Evolutionary conservation across 2,797 vertebrate species (phyloP), one percentile per base, ranked within the genome.

Genomic region (Helicolenus hilgendorfi): DNA sequence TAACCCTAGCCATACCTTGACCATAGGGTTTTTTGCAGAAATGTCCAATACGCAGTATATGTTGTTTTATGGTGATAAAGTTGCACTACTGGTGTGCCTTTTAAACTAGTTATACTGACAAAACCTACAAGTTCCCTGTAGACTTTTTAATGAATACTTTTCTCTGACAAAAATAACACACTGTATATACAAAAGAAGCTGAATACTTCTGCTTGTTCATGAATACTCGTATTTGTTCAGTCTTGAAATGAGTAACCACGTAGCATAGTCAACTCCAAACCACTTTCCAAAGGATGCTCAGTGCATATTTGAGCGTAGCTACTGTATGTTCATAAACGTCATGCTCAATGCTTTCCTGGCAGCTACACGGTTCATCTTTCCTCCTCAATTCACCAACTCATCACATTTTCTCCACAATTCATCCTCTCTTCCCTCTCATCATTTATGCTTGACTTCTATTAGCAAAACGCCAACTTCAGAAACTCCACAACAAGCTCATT

Each of bases 251-350:
- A 45, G 18, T 11, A 29, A 65, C 41, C 79, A 41, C 62, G 11
- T 31, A 13, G 60, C 53, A 45, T 2, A 27, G 45, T 45, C 7
- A 27, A 55, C 26, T 36, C 77, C 58, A 64, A 75, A 64, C 45
- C 65, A 36, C 62, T 81, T 72, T 72, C 67, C 67, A 24, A 26
- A 36, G 18, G 72, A 49, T 26, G 31, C n/a, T n/a, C 24, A 31
- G 58, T 38, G 56, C 38, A 74, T 80, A 31, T 72, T 36, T 59
- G n/a, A 45, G 79, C 58, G 49, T 4, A 67, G 33, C 79, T 73
- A n/a, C 72, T 45, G 55, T 26, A 71, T 68, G 29, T 22, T 20
- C 41, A 53, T 75, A 70, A 58, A 29, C 20, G 14, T 79, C 49
- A 24, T 10, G 59, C 69, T 53, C 4, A 18, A 5, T 24, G 31